phyloP scores from a whole-genome alignment of 1,140 invertebrate species.

The Cyrtorhinus lividipennis region DNA sequence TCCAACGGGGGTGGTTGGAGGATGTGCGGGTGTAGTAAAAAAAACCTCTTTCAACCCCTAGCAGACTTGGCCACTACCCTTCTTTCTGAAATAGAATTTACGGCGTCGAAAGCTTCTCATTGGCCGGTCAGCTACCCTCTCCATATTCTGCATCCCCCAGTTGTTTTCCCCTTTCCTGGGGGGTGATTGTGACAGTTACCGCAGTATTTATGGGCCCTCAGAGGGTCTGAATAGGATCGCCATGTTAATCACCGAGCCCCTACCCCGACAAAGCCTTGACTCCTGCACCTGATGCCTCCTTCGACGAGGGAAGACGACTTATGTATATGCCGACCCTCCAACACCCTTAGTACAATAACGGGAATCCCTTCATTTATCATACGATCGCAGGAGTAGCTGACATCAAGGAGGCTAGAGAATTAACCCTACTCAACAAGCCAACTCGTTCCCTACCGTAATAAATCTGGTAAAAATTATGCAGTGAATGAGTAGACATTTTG shows the following conservation, averaged over 20 bases:
- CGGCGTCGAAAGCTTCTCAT: neutral
- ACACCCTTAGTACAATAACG: no score
- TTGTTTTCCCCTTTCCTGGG: no score
- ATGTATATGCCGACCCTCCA: no score
- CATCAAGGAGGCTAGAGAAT: no score
- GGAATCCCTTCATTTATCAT: no score
- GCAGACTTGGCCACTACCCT: neutral
- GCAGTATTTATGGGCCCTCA: neutral
- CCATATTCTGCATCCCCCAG: neutral
- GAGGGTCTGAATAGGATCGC: conserved; percentile 9
- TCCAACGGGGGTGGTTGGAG: neutral
- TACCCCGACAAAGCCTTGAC: neutral
- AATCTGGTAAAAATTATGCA: no score
- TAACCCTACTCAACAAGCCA: no score
- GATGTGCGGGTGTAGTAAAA: neutral
- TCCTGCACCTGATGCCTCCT: conserved; percentile 4
- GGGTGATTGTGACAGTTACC: neutral
- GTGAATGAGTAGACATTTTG: no score
- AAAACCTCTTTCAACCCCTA: neutral
- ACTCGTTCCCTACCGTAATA: no score
- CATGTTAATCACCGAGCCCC: neutral
- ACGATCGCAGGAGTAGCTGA: no score
- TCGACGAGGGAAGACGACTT: no score
- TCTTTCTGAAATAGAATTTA: neutral
- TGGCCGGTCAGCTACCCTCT: neutral